Evolutionary conservation across 2,113 vertebrate species (phyloP).

Genomic region (Cyanocitta stelleri): DNA sequence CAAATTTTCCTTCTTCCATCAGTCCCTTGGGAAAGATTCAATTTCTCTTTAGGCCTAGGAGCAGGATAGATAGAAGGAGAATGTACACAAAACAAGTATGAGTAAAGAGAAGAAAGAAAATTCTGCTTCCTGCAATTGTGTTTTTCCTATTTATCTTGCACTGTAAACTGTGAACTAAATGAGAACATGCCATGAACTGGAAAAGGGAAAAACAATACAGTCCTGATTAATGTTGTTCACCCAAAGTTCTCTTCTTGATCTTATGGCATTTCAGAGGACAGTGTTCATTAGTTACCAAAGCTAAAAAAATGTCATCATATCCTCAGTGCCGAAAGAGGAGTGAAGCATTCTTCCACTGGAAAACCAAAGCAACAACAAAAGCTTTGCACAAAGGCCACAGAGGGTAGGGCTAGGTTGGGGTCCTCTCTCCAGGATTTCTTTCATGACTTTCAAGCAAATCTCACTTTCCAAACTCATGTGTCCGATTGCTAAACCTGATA

Average conservation of each 20-base stretch:
- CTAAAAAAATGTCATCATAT: not conserved
- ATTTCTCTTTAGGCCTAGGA: not conserved
- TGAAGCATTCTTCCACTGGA: not conserved
- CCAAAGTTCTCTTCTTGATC: conserved; percentile 17
- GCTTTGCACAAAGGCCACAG: not conserved
- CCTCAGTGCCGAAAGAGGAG: not conserved
- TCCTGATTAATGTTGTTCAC: conserved; percentile 10
- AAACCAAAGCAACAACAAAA: not conserved
- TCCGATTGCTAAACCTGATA: not conserved
- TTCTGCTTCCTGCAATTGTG: not conserved
- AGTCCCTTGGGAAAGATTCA: not conserved
- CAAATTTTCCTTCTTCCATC: not conserved
- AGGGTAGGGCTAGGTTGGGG: not conserved
- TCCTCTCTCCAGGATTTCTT: not conserved
- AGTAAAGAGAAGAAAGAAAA: not conserved
- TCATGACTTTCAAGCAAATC: not conserved
- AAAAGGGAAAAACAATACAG: conserved; percentile 33
- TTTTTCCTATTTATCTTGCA: conserved; percentile 28
- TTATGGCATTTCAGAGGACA: conserved; percentile 34
- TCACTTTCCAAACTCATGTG: not conserved
- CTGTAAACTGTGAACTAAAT: conserved; percentile 32
- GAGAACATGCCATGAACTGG: conserved; percentile 29
- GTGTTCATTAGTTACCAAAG: conserved; percentile 12
- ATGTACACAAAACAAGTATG: not conserved
- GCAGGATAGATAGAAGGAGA: not conserved